Conservation (phyloP, 2,888 invertebrate genomes). For the Geophilus truncorum region DNA sequence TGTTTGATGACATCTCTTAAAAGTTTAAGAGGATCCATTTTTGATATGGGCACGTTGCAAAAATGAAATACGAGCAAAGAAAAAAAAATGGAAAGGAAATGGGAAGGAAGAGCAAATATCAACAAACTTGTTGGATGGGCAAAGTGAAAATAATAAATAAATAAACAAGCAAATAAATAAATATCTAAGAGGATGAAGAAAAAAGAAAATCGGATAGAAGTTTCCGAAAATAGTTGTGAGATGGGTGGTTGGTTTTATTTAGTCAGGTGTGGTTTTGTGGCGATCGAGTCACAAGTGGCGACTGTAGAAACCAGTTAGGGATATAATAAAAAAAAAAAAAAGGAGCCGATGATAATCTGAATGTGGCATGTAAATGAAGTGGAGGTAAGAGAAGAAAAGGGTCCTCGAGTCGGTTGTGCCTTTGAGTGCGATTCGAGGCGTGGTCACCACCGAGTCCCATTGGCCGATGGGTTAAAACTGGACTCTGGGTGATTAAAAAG, state of each 20-base stretch:
- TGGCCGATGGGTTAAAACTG: conserved; percentile 1
- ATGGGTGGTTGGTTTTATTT: neutral
- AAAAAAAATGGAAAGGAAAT: neutral
- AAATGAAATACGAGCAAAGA: neutral
- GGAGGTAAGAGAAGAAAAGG: conserved; percentile 4
- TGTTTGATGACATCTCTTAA: conserved; percentile 25
- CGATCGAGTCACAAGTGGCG: conserved; percentile 21
- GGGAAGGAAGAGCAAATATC: neutral
- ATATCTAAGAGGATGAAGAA: neutral
- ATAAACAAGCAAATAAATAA: neutral
- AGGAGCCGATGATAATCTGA: conserved; percentile 18
- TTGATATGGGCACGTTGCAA: conserved; percentile 1
- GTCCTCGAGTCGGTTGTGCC: neutral
- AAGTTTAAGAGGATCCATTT: conserved; percentile 22
- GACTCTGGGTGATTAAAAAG: neutral
- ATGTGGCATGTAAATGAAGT: conserved; percentile 27
- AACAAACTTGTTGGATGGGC: neutral
- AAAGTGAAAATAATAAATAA: neutral
- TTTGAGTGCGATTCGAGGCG: conserved; percentile 20
- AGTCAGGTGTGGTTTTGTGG: conserved; percentile 23
- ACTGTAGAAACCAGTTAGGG: conserved; percentile 17
- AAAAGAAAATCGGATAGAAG: neutral
- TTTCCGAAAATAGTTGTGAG: neutral
- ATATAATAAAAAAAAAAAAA: no score
- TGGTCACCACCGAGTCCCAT: conserved; percentile 18